A percentile compares a stretch with the other conserved stretches of the same genome.
Conservation (phyloP, 2,797 vertebrate genomes). For the Nasua narica region DNA sequence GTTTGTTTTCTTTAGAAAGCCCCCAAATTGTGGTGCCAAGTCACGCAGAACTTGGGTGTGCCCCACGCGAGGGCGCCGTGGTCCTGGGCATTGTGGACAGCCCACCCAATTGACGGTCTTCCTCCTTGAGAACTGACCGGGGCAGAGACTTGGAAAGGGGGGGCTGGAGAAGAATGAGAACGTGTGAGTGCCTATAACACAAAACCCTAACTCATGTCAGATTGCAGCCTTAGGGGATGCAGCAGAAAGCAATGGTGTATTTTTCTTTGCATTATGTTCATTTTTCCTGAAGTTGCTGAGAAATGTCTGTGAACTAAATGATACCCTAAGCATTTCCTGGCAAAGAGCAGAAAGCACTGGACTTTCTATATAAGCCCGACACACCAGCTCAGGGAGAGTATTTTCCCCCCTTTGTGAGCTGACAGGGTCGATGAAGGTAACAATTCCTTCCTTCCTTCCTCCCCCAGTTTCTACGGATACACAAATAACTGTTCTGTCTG, state of each 20-base stretch:
- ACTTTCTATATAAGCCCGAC: background rate
- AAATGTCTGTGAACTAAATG: background rate
- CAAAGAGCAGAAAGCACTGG: background rate
- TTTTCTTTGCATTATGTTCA: background rate
- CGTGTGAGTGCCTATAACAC: background rate
- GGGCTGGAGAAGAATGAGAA: background rate
- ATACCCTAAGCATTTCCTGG: background rate
- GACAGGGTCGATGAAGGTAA: background rate
- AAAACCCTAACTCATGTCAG: background rate
- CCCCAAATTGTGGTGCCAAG: background rate
- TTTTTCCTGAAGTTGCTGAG: background rate
- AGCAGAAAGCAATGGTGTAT: background rate
- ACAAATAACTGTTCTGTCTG: background rate
- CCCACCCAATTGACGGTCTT: background rate
- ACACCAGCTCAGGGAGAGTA: background rate
- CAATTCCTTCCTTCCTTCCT: background rate
- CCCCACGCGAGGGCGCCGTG: fast-evolving
- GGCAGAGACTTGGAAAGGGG: too few relatives aligned
- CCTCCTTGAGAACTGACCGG: background rate
- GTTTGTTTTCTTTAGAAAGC: background rate
- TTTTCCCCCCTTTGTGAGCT: background rate
- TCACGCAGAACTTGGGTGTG: background rate
- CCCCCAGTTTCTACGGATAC: background rate
- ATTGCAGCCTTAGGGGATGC: background rate
- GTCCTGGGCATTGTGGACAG: fast-evolving